phyloP scores from a whole-genome alignment of 2,888 invertebrate genomes.

The Ormyrus labotus region DNA sequence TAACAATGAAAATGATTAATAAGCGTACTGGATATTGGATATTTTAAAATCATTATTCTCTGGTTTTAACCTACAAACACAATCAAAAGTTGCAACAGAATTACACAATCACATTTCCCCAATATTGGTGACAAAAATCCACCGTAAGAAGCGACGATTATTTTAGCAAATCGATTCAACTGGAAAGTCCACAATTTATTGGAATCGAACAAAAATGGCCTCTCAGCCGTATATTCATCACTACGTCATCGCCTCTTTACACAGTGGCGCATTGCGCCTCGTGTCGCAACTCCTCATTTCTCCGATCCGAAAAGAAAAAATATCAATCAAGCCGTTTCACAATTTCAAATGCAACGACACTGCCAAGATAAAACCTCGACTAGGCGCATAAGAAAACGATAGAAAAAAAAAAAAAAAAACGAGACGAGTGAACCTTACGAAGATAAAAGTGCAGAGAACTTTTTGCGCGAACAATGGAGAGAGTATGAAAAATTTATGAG shows the following conservation, averaged over 20 bases:
- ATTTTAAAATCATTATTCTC: no score
- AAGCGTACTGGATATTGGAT: no score
- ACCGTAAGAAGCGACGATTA: no score
- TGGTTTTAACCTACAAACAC: no score
- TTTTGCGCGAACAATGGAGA: not conserved
- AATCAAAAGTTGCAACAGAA: no score
- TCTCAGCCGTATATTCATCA: not conserved
- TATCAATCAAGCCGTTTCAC: conserved; percentile 41
- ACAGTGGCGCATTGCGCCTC: conserved; percentile 17
- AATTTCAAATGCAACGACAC: conserved; percentile 42
- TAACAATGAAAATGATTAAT: no score
- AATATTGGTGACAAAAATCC: no score
- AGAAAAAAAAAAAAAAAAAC: conserved; percentile 9
- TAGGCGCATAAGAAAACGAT: conserved; percentile 8
- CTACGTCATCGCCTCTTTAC: conserved; percentile 13
- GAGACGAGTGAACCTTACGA: not conserved
- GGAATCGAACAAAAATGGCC: not conserved
- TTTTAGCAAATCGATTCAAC: no score
- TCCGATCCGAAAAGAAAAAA: conserved; percentile 42
- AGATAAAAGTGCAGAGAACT: not conserved
- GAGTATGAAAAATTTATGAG: not conserved
- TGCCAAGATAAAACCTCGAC: not conserved
- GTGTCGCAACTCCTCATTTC: conserved; percentile 39
- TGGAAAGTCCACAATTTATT: no score
- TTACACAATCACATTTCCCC: no score